phyloP scores from a whole-genome alignment of 2,888 invertebrate genomes.

The Cyclophora albipunctata region DNA sequence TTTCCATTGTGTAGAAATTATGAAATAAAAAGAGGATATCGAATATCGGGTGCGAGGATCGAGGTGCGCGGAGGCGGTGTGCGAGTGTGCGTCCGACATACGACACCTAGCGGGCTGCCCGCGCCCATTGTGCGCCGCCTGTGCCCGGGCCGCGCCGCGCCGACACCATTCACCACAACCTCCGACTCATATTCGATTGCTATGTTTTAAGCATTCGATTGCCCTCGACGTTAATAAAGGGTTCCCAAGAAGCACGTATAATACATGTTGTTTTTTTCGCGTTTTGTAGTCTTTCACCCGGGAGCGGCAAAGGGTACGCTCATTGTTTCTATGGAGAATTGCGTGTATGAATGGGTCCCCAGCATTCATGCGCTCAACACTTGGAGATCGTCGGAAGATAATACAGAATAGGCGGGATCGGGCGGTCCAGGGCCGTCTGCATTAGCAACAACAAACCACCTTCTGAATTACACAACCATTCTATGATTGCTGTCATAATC shows the following conservation, averaged over 20 bases:
- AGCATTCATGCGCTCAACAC: constrained; percentile 56
- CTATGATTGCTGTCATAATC: constrained; percentile 1
- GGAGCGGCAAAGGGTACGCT: constrained; percentile 63
- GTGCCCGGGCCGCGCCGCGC: constrained; percentile 28
- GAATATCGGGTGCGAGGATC: constrained; percentile 51
- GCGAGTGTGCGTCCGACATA: constrained; percentile 42
- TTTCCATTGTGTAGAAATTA: constrained; percentile 68
- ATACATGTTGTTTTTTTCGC: constrained; percentile 52
- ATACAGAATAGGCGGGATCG: constrained; percentile 53
- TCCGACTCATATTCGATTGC: constrained; percentile 62
- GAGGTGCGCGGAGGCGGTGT: constrained; percentile 40
- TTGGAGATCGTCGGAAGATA: constrained; percentile 66
- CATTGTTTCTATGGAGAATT: constrained; percentile 70
- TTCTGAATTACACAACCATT: constrained; percentile 22
- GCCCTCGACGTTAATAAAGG: constrained; percentile 64
- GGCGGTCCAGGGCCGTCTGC: constrained; percentile 52
- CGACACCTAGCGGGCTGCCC: constrained; percentile 44
- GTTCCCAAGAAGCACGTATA: constrained; percentile 67
- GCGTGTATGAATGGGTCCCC: constrained; percentile 61
- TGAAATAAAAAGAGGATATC: constrained; percentile 72
- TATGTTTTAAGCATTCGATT: constrained; percentile 74
- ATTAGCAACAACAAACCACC: constrained; percentile 63
- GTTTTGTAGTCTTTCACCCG: constrained; percentile 60
- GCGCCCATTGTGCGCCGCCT: constrained; percentile 35
- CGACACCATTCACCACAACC: constrained; percentile 47